Evolutionary conservation across 2,888 invertebrate species (phyloP).

Genomic region (Glaucopsyche alexis): DNA sequence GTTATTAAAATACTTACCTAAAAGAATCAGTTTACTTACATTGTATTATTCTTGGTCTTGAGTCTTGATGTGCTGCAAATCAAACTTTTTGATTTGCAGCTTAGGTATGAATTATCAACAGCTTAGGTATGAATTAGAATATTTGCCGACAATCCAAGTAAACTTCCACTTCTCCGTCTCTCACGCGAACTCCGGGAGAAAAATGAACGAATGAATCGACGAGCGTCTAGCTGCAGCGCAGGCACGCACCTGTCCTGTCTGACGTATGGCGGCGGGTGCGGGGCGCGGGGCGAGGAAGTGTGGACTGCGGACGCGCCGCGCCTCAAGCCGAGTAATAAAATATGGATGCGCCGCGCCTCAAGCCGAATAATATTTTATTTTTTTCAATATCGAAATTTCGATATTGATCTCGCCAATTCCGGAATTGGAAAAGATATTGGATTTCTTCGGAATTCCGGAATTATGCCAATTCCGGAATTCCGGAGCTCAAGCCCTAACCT

Average conservation of each 20-base stretch:
- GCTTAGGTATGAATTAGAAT: conserved; percentile 1
- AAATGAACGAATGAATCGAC: conserved; percentile 1
- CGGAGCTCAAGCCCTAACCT: background rate
- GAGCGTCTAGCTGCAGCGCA: background rate
- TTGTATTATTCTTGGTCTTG: conserved; percentile 1
- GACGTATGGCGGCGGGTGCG: background rate
- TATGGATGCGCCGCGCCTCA: too few species aligned
- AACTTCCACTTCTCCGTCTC: conserved; percentile 1
- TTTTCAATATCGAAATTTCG: too few species aligned
- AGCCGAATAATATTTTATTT: too few species aligned
- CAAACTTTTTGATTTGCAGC: background rate
- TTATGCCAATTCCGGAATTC: background rate
- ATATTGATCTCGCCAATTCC: too few species aligned
- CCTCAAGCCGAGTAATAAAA: too few species aligned
- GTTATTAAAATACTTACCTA: background rate
- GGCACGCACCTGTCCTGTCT: background rate
- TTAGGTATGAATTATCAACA: conserved; percentile 1
- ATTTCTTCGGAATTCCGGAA: too few species aligned
- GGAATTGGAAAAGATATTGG: too few species aligned
- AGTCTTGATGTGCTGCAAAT: conserved; percentile 1
- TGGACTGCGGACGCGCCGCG: too few species aligned
- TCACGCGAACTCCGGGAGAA: background rate
- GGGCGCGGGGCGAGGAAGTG: conserved; percentile 1
- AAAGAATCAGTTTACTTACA: conserved; percentile 1
- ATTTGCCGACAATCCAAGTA: background rate